Percentiles rank a stretch among this genome's conserved stretches.
Conservation (phyloP, 2,113 vertebrate species). For the Dunckerocampus dactyliophorus region DNA sequence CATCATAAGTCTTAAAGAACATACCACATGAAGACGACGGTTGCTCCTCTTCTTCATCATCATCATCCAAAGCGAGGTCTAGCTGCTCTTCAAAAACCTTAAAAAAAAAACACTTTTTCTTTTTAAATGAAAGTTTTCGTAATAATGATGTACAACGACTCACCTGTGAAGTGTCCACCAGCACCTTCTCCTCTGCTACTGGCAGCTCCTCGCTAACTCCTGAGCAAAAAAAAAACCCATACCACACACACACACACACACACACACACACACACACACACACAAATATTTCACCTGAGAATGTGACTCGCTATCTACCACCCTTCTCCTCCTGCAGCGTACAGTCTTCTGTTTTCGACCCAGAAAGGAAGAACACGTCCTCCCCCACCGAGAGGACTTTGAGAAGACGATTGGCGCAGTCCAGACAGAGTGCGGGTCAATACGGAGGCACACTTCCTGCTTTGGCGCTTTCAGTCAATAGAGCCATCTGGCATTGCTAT, state of each 20-base stretch:
- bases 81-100: slow-evolving; percentile 61
- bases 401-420: slow-evolving; percentile 25
- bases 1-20: background rate
- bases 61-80: slow-evolving; percentile 55
- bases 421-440: slow-evolving; percentile 52
- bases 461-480: slow-evolving; percentile 51
- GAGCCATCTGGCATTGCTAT: slow-evolving; percentile 52
- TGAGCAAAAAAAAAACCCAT: slow-evolving; percentile 41
- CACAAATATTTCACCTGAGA: slow-evolving; percentile 21
- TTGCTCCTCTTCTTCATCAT: slow-evolving; percentile 32
- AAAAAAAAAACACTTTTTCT: slow-evolving; percentile 5
- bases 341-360: background rate
- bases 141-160: slow-evolving; percentile 10
- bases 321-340: slow-evolving; percentile 1
- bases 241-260: background rate
- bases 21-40: slow-evolving; percentile 43
- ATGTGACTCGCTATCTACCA: slow-evolving; percentile 5
- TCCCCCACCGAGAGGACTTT: slow-evolving; percentile 25
- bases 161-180: slow-evolving; percentile 39
- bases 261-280: background rate
- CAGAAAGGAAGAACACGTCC: background rate
- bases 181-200: slow-evolving; percentile 23
- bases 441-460: slow-evolving; percentile 54
- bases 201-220: slow-evolving; percentile 33
- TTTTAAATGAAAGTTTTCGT: slow-evolving; percentile 3